A percentile compares a stretch with the other conserved stretches of the same genome.
Conservation (phyloP, 92 coral and sea anemone genomes). For the Porites rus region DNA sequence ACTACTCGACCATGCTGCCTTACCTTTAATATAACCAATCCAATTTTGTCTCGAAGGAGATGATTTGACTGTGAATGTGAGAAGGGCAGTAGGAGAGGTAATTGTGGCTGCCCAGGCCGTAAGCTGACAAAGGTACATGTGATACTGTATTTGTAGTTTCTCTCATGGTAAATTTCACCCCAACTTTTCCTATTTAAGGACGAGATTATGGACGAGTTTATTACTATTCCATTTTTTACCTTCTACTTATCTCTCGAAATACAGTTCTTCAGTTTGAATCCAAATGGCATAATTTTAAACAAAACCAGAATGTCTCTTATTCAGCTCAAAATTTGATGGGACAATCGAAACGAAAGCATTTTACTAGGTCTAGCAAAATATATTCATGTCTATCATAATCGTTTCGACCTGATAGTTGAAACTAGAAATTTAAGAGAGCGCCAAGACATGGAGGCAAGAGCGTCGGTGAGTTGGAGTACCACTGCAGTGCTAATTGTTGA, state of each 20-base stretch:
- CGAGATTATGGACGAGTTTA: conserved; percentile 6
- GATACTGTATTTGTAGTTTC: conserved; percentile 21
- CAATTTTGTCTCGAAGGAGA: conserved; percentile 21
- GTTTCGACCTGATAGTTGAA: conserved; percentile 27
- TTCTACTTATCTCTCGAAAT: conserved; percentile 12
- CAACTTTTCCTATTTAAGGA: conserved; percentile 25
- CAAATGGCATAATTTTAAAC: conserved; percentile 21
- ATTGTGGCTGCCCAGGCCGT: conserved; percentile 42
- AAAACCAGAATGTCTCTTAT: conserved; percentile 22
- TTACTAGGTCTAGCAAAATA: background rate
- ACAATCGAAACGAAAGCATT: conserved; percentile 19
- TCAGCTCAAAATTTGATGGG: conserved; percentile 21
- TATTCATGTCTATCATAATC: conserved; percentile 16
- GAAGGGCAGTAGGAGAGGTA: conserved; percentile 37
- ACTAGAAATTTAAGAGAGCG: conserved; percentile 19
- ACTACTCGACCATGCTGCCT: conserved; percentile 31
- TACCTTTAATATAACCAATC: conserved; percentile 25
- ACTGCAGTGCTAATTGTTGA: conserved; percentile 25
- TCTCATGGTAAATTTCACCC: conserved; percentile 19
- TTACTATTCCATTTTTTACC: conserved; percentile 22
- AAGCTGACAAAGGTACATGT: conserved; percentile 25
- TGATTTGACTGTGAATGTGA: conserved; percentile 21
- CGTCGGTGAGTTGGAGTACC: conserved; percentile 38
- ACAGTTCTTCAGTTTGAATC: conserved; percentile 3
- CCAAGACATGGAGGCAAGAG: conserved; percentile 34